Evolutionary conservation across 2,113 vertebrate genomes (phyloP).

Genomic region (Mustela nigripes): DNA sequence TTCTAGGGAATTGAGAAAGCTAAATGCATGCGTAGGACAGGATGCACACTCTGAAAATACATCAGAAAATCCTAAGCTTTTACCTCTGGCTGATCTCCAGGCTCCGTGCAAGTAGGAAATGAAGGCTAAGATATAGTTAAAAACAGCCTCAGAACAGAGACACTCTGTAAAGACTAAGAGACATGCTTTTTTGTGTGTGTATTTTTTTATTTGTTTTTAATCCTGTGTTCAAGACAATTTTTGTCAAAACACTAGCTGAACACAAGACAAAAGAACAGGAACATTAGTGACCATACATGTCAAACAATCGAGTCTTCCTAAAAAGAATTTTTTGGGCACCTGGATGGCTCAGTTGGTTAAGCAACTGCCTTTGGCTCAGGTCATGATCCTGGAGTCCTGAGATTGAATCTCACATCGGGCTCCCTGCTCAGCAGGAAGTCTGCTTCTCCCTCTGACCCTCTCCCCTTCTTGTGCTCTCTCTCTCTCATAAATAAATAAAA

Average conservation of each 20-base stretch:
- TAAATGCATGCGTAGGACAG: not conserved
- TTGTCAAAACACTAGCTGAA: not conserved
- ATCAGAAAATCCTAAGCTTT: not conserved
- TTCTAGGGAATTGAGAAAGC: not conserved
- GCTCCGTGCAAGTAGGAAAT: not conserved
- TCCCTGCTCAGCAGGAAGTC: too few relatives aligned
- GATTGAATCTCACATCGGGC: too few relatives aligned
- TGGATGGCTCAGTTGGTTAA: too few relatives aligned
- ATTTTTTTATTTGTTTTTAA: not conserved
- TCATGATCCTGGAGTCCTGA: too few relatives aligned
- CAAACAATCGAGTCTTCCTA: not conserved
- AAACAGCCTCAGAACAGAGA: not conserved
- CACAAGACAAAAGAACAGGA: not conserved
- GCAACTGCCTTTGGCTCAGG: too few relatives aligned
- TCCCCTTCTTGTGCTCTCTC: too few relatives aligned
- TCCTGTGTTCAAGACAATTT: not conserved
- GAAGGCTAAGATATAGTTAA: not conserved
- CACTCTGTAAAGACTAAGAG: not conserved
- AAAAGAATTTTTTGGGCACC: not conserved
- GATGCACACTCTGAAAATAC: not conserved
- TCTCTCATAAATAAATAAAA: too few relatives aligned
- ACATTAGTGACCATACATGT: not conserved
- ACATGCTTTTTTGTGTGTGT: not conserved
- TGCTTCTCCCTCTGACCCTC: too few relatives aligned
- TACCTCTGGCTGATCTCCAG: not conserved